Conservation (phyloP, 2,113 vertebrate species). For the Macroglossus sobrinus region DNA sequence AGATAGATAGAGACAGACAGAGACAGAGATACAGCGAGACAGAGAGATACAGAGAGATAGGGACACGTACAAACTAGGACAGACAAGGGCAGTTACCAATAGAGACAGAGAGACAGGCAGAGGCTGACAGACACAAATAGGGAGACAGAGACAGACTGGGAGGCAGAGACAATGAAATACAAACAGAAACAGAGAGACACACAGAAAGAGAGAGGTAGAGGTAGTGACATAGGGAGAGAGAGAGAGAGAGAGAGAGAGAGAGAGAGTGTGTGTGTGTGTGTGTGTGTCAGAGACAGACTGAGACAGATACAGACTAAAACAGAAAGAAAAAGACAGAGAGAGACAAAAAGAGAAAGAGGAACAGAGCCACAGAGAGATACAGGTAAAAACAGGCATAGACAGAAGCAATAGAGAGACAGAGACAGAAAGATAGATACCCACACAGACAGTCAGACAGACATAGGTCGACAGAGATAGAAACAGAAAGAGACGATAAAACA, state of each 20-base stretch:
- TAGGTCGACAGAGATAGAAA: not conserved
- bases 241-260: not conserved
- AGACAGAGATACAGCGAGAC: too few relatives aligned
- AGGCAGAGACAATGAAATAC: not conserved
- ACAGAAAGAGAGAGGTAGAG: not conserved
- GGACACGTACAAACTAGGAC: not conserved
- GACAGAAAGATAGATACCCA: not conserved
- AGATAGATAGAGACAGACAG: too few relatives aligned
- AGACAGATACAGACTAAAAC: not conserved
- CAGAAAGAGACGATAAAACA: not conserved
- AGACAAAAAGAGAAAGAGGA: not conserved
- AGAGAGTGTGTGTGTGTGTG: not conserved
- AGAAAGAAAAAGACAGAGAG: not conserved
- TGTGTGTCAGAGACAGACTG: too few relatives aligned
- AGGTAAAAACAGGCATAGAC: not conserved
- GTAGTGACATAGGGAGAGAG: not conserved
- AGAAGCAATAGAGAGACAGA: not conserved
- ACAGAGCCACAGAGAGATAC: not conserved
- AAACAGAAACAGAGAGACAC: not conserved
- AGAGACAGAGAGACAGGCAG: not conserved
- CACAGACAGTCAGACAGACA: not conserved
- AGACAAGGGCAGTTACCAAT: not conserved
- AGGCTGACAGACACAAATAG: not conserved
- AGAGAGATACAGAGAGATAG: too few relatives aligned
- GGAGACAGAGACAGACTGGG: not conserved